phyloP scores from a whole-genome alignment of 2,888 invertebrate genomes.

The Volucella bombylans region DNA sequence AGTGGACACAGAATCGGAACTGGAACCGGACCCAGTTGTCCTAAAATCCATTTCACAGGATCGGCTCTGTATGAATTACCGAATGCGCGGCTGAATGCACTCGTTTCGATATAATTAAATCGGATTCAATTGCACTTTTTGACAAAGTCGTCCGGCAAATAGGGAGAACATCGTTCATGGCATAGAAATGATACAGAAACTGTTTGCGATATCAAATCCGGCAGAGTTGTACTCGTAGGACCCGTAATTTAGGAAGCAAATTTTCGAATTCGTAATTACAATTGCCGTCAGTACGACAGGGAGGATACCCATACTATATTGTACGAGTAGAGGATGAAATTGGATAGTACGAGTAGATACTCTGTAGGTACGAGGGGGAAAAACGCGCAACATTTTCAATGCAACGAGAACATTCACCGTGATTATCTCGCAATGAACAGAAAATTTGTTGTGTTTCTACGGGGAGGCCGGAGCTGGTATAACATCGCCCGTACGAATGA shows the following conservation, averaged over 20 bases:
- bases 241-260: conserved; percentile 67
- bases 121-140: conserved; percentile 54
- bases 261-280: conserved; percentile 62
- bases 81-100: not conserved
- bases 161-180: conserved; percentile 40
- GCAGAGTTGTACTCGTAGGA: not conserved
- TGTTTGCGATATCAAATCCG: conserved; percentile 37
- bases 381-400: conserved; percentile 23
- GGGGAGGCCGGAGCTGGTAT: conserved; percentile 15
- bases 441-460: conserved; percentile 51
- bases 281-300: conserved; percentile 39
- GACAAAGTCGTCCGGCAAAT: conserved; percentile 45
- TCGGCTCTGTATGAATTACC: conserved; percentile 22
- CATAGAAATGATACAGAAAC: conserved; percentile 44
- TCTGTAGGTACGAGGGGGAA: conserved; percentile 10
- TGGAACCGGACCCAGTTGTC: not conserved
- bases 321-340: conserved; percentile 20
- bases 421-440: conserved; percentile 62
- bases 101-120: conserved; percentile 63
- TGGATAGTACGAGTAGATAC: conserved; percentile 46
- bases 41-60: not conserved
- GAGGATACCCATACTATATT: conserved; percentile 25
- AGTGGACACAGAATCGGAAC: not conserved
- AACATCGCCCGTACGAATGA: conserved; percentile 58
- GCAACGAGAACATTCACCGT: conserved; percentile 48